Percentiles rank a stretch among this genome's conserved stretches.
Evolutionary conservation across 2,113 vertebrate species (phyloP).

Genomic region (Macrotis lagotis): DNA sequence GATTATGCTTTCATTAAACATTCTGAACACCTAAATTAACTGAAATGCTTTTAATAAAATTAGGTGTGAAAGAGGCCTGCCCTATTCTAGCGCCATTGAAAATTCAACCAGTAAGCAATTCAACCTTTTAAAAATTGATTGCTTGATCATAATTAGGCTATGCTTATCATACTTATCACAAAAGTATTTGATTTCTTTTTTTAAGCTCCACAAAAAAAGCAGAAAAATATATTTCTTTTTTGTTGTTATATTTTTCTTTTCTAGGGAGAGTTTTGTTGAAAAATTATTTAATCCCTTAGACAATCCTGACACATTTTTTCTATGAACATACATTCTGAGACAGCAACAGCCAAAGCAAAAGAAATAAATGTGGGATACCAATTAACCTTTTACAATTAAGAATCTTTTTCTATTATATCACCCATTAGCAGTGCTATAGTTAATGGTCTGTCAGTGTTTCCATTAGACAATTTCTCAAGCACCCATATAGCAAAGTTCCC

Average conservation of each 20-base stretch:
- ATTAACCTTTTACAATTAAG: conserved; percentile 80
- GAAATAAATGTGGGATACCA: conserved; percentile 77
- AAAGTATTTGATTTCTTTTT: neutral
- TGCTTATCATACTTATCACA: neutral
- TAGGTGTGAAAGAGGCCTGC: neutral
- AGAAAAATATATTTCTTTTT: neutral
- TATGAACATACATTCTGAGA: conserved; percentile 69
- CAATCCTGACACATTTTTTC: neutral
- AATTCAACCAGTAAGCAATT: neutral
- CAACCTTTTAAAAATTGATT: neutral
- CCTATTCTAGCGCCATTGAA: neutral
- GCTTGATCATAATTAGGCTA: neutral
- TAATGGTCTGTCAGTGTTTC: conserved; percentile 80
- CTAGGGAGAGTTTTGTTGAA: neutral
- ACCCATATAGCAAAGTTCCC: conserved; percentile 68
- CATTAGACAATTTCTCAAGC: conserved; percentile 74
- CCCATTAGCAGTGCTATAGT: conserved; percentile 75
- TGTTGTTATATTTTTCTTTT: neutral
- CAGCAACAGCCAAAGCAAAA: conserved; percentile 72
- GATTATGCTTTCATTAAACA: neutral
- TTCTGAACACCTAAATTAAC: conserved; percentile 12
- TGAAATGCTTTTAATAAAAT: neutral
- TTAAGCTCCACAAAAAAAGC: neutral
- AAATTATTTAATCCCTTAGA: neutral
- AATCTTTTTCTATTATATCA: conserved; percentile 74